Evolutionary conservation across 2,113 vertebrate genomes (phyloP), one percentile per base, ranked within the genome.

Genomic region (Prolemur simus): DNA sequence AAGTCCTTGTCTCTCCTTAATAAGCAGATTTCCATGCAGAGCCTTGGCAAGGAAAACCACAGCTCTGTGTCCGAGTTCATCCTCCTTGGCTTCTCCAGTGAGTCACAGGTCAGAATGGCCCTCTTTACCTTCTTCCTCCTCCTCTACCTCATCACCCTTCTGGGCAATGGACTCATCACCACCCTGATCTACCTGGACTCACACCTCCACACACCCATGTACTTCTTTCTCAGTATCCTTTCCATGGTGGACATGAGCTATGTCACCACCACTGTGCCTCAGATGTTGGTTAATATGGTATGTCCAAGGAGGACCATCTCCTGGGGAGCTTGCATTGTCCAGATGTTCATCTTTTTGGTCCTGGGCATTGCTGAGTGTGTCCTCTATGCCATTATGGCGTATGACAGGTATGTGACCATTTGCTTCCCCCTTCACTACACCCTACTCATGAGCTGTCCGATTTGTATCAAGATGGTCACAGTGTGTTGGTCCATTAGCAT

Each of bases 281-380:
- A 96, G 95, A 97, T 97, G 90, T 82, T 93, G 78, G 82, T 0
- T 0, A 98, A 98, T 0, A 0, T 94, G 96, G 76, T 91, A 3
- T 0, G 0, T 76, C 92, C 91, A 42, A 96, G 0, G 2, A 98
- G 94, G 89, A 86, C 74, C 47, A 95, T 98, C 95, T 98, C 97
- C 47, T 98, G 84, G 18, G 2, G 58, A 69, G 98, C 95, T 84
- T 0, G 0, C 89, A 78, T 86, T 56, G 87, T 0, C 15, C 95
- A 98, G 82, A 97, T 98, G 97, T 98, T 98, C 93, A 96, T 98
- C 96, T 94, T 97, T 49, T 82, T 98, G 83, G 88, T 96, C 5
- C 88, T 98, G n/a, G 98, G 97, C 12, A 97, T 97, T 88, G 85
- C 96, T 56, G 97, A 98, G 39, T 98, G 97, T 74, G 58, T 97